Percentiles rank a stretch among this genome's conserved stretches.
Conservation (phyloP, 1,140 invertebrate genomes). For the Neoseiulus cucumeris region DNA sequence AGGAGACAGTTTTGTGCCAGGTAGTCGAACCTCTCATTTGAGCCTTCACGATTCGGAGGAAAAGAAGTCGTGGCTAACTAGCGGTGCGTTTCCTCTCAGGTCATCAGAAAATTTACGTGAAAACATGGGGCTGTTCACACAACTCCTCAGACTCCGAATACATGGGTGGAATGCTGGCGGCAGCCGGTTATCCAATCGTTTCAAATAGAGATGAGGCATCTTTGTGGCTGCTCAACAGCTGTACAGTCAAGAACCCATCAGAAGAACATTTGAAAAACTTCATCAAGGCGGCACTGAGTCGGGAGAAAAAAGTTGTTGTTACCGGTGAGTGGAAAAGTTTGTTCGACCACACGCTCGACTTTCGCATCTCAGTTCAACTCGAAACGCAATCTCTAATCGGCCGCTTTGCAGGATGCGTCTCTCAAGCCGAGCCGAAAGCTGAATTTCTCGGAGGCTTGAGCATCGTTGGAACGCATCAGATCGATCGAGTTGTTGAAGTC, state of each 20-base stretch:
- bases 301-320: slow-evolving; percentile 66
- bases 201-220: slow-evolving; percentile 47
- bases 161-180: slow-evolving; percentile 78
- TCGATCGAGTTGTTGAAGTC: slow-evolving; percentile 93
- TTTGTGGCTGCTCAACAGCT: slow-evolving; percentile 88
- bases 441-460: slow-evolving; percentile 57
- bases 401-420: slow-evolving; percentile 54
- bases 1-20: slow-evolving; percentile 7
- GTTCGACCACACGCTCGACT: neutral
- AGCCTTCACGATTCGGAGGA: too few species aligned
- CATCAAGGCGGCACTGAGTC: slow-evolving; percentile 49
- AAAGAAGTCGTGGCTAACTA: too few species aligned
- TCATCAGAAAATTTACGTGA: slow-evolving; percentile 74
- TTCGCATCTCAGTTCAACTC: neutral
- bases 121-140: slow-evolving; percentile 95
- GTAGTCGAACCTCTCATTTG: neutral
- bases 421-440: slow-evolving; percentile 38
- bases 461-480: slow-evolving; percentile 90
- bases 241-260: slow-evolving; percentile 89
- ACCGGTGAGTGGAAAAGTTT: slow-evolving; percentile 29
- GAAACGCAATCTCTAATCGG: too few species aligned
- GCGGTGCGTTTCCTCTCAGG: slow-evolving; percentile 38
- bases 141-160: slow-evolving; percentile 85
- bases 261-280: slow-evolving; percentile 92
- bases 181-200: slow-evolving; percentile 66